Evolutionary conservation across 2,113 vertebrate genomes (phyloP), one percentile per base, ranked within the genome.

Genomic region (Sitta europaea): DNA sequence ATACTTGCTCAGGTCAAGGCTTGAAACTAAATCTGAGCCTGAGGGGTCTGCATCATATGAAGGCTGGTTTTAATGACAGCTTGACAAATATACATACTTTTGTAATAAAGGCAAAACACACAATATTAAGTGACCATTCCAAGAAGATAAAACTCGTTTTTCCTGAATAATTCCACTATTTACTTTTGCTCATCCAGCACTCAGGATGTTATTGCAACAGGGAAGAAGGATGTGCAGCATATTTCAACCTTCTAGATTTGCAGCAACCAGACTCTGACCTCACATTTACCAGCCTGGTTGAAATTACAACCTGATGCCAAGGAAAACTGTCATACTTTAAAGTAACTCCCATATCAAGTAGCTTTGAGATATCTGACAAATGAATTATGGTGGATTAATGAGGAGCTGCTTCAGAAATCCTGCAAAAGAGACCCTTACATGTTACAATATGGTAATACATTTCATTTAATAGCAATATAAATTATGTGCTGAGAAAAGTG

Each of bases 291-390:
- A 90, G 95, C 94, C 91, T 83, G 74, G 96, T 78, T 96, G 92
- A 97, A 98, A 98, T 98, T 96, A 97, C 97, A 98, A 97, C 95
- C 94, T 96, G 96, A 95, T 97, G 96, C 94, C 96, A 97, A 95
- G 95, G 93, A 94, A 96, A 97, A 88, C 92, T 89, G 92, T 95
- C 92, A 97, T 97, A 96, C 94, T 92, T 97, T 77, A 79, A 92
- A 91, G 92, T 77, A 89, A 94, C 87, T 97, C 81, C 8, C 50
- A 87, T 97, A 97, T 79, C 76, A 72, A 95, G 70, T 96, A 57
- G 78, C 94, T 96, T 78, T 87, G 77, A 94, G 94, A 94, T 94
- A 96, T 80, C 70, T 75, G 71, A 96, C 83, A 72, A 92, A 86
- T 54, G 31, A 90, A 95, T 76, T 92, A 71, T 27, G 1, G 86